Evolutionary conservation across 2,797 vertebrate species (phyloP).

Genomic region (Melanotaenia pygmaea): DNA sequence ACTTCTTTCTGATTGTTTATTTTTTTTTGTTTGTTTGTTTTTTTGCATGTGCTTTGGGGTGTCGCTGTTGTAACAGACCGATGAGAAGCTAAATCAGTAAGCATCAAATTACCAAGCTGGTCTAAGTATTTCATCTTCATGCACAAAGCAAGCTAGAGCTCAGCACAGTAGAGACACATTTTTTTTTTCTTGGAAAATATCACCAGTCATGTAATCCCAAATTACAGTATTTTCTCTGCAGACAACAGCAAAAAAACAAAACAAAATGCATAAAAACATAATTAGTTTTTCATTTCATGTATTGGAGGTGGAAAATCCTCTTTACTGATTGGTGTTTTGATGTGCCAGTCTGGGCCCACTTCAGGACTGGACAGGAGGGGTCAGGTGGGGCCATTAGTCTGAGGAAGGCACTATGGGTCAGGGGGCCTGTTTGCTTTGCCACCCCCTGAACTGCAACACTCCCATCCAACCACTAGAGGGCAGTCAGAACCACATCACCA

Average conservation of each 20-base stretch:
- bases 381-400: slow-evolving; percentile 67
- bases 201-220: slow-evolving; percentile 58
- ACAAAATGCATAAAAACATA: slow-evolving; percentile 36
- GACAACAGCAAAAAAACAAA: slow-evolving; percentile 63
- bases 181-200: slow-evolving; percentile 50
- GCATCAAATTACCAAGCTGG: slow-evolving; percentile 54
- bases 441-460: slow-evolving; percentile 59
- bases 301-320: slow-evolving; percentile 43
- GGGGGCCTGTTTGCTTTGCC: slow-evolving; percentile 56
- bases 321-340: slow-evolving; percentile 41
- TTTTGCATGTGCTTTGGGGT: slow-evolving; percentile 61
- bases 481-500: slow-evolving; percentile 56
- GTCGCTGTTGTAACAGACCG: slow-evolving; percentile 42
- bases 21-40: not conserved
- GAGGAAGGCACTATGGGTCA: slow-evolving; percentile 77
- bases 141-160: slow-evolving; percentile 74
- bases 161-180: slow-evolving; percentile 67
- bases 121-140: slow-evolving; percentile 54
- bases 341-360: slow-evolving; percentile 21
- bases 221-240: slow-evolving; percentile 73
- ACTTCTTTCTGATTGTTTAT: slow-evolving; percentile 22
- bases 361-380: slow-evolving; percentile 55
- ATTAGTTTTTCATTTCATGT: slow-evolving; percentile 38
- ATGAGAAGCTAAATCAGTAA: slow-evolving; percentile 41
- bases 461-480: slow-evolving; percentile 66